Base-by-base conservation (phyloP, 2,888 invertebrate genomes). In the Lycophotia porphyrea region DNA sequence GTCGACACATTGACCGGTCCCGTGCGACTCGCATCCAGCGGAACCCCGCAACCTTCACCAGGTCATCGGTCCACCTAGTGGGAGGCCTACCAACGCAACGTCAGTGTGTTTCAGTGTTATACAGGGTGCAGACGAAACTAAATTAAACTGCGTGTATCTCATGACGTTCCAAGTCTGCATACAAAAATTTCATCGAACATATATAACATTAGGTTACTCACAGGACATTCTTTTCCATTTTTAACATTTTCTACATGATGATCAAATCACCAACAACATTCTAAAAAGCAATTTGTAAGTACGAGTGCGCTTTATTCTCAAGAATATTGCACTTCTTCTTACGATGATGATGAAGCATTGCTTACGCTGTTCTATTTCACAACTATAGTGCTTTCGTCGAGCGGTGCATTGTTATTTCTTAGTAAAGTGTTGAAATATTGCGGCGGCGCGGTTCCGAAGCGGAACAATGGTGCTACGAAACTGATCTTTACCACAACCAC, bases 401-500 rank as follows among this genome's bases (percentile, higher is more conserved):
- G 91, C 90, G 89, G 86, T 90, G 93, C 93, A 95, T 95, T 95
- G 95, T 96, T 95, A 95, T 95, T 95, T 95, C 95, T 94, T 91
- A 92, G 91, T 88, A 88, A 91, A 94, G 94, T 92, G 93, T 92
- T 95, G 94, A 95, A 94, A 95, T 95, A 96, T 95, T 93, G 93
- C 92, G 88, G 91, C 90, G 91, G 90, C 89, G 91, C 89, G 90
- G 90, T 91, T 91, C 90, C 86, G 89, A 90, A 91, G 91, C 78
- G 78, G 87, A 89, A 90, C 89, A 88, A 88, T 87, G 81, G 88
- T 87, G 88, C 88, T 69, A 91, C 91, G 90, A 94, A 94, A 93
- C 92, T 92, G 90, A 90, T 92, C 93, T 92, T 91, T 93, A 92
- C 90, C 86, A 83, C 90, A 86, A 87, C 87, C 84, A 87, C 90